A percentile compares a stretch with the other conserved stretches of the same genome.
Evolutionary conservation across 2,888 invertebrate species (phyloP).

Genomic region (Strigamia crassipes): DNA sequence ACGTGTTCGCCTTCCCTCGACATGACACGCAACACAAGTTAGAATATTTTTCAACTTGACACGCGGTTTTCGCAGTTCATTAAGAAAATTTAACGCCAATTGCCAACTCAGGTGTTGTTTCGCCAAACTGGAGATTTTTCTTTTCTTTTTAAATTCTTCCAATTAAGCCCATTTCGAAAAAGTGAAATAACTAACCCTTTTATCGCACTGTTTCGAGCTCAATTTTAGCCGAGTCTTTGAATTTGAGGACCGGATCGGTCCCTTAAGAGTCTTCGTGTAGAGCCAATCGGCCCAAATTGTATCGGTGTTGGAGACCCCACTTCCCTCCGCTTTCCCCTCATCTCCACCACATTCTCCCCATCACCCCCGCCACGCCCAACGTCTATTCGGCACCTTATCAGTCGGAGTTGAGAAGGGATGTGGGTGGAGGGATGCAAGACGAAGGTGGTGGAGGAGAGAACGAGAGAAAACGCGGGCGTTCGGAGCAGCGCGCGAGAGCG

Average conservation of each 20-base stretch:
- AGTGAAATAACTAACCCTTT: constrained; percentile 23
- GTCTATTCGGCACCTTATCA: constrained; percentile 17
- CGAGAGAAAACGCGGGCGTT: constrained; percentile 19
- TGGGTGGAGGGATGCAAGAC: constrained; percentile 5
- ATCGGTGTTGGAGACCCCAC: constrained; percentile 42
- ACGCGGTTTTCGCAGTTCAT: background rate
- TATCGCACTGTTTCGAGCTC: constrained; percentile 24
- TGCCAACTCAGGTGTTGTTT: background rate
- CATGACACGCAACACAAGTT: too few relatives aligned
- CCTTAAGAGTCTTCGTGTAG: constrained; percentile 22
- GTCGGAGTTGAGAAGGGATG: constrained; percentile 15
- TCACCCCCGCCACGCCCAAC: constrained; percentile 23
- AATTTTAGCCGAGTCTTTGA: constrained; percentile 24
- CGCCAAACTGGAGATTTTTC: background rate
- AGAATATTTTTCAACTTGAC: background rate
- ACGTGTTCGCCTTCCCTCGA: too few relatives aligned
- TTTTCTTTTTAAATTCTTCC: background rate
- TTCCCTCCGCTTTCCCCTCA: constrained; percentile 35
- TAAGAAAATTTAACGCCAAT: background rate
- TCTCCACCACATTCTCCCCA: constrained; percentile 6
- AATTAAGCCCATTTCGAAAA: background rate
- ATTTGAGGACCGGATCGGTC: constrained; percentile 26
- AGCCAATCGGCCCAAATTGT: constrained; percentile 30
- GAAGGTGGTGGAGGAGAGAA: background rate
- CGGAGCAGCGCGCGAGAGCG: constrained; percentile 18